Conservation (phyloP, 2,797 vertebrate species). For the Malurus splendens region DNA sequence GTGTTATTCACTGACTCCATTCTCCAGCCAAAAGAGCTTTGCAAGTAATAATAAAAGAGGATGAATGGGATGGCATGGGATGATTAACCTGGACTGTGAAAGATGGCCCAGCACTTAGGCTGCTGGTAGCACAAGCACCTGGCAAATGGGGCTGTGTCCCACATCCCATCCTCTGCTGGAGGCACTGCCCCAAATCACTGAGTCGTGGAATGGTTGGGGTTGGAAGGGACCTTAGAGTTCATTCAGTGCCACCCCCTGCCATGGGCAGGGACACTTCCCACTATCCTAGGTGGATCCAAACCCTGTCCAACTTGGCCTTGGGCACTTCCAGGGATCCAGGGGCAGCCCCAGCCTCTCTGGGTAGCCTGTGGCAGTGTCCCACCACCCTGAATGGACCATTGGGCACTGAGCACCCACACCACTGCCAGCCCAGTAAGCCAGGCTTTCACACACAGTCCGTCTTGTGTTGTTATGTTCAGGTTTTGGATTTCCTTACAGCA, state of each 20-base stretch:
- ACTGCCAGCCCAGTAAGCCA: not conserved
- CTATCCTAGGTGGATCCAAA: not conserved
- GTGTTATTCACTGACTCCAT: not conserved
- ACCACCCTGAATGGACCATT: too few species aligned
- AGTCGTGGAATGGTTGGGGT: not conserved
- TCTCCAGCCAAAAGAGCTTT: constrained; percentile 26
- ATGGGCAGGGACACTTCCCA: not conserved
- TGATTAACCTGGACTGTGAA: not conserved
- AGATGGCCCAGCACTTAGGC: not conserved
- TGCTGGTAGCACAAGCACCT: not conserved
- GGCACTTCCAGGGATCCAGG: not conserved
- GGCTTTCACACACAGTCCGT: not conserved
- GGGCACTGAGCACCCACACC: not conserved
- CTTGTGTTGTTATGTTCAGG: not conserved
- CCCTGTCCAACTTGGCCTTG: not conserved
- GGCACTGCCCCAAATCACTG: not conserved
- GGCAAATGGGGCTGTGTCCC: not conserved
- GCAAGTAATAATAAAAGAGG: not conserved
- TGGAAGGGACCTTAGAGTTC: not conserved
- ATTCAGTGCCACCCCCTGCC: not conserved
- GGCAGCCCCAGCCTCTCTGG: not conserved
- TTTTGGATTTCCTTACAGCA: not conserved
- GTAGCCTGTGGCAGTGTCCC: not conserved
- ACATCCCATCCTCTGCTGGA: not conserved
- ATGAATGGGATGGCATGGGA: not conserved